These are phyloP conservation scores for Lates japonicus DNA, from an alignment of 2,797 vertebrate genomes.

Conservation along the genomic window DNA sequence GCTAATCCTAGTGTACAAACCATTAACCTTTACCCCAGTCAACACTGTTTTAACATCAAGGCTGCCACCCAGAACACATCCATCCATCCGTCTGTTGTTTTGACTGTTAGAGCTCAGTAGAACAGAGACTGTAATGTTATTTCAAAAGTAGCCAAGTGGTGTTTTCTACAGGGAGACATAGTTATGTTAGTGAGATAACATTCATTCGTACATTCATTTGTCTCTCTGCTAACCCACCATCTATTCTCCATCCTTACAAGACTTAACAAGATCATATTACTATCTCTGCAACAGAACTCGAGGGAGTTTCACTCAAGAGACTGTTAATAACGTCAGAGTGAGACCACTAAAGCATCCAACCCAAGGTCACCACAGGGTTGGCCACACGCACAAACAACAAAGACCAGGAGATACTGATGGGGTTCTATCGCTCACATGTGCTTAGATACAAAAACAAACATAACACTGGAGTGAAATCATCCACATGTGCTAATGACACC, in stretches of 20 bases:
- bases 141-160: neutral
- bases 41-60: conserved; percentile 2
- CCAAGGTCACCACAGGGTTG: conserved; percentile 40
- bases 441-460: conserved; percentile 63
- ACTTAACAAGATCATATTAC: conserved; percentile 26
- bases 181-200: neutral
- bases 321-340: conserved; percentile 57
- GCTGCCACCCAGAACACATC: conserved; percentile 8
- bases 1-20: neutral
- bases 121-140: neutral
- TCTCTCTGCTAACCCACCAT: conserved; percentile 12
- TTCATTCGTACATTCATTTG: conserved; percentile 15
- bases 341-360: conserved; percentile 39
- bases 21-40: neutral
- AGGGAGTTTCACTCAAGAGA: conserved; percentile 60
- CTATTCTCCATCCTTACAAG: conserved; percentile 4
- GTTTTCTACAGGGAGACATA: neutral
- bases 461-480: conserved; percentile 60
- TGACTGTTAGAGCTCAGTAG: conserved; percentile 1
- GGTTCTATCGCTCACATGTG: conserved; percentile 25
- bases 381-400: conserved; percentile 18
- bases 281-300: conserved; percentile 38
- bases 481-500: conserved; percentile 47
- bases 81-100: conserved; percentile 8
- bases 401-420: conserved; percentile 17